phyloP scores from a whole-genome alignment of 2,113 vertebrate species.

The Oncorhynchus gorbuscha region DNA sequence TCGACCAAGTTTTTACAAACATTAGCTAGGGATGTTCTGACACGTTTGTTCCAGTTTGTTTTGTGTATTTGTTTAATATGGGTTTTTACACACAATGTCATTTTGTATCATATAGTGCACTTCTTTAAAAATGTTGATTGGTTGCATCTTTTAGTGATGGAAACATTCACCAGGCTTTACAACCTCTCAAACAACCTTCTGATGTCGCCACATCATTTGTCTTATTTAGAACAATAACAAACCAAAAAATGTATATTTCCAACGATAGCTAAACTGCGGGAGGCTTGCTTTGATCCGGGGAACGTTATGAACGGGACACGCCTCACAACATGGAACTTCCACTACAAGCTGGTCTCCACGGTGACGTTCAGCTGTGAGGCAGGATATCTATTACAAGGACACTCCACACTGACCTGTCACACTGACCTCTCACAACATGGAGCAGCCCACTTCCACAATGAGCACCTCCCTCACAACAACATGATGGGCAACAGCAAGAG shows the following conservation, averaged over 20 bases:
- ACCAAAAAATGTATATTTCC: conserved; percentile 26
- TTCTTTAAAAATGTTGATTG: neutral
- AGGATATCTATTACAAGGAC: conserved; percentile 93
- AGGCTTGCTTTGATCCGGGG: conserved; percentile 97
- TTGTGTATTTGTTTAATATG: neutral
- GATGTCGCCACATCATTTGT: too few species aligned
- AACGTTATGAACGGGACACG: conserved; percentile 97
- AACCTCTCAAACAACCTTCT: too few species aligned
- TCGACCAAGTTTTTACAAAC: too few species aligned
- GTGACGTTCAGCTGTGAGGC: conserved; percentile 97
- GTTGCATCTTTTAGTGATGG: neutral
- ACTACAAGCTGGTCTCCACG: conserved; percentile 97
- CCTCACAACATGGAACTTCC: conserved; percentile 90
- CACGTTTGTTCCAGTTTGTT: too few species aligned
- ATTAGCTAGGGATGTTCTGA: too few species aligned
- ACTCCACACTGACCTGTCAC: conserved; percentile 96
- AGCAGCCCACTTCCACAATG: too few species aligned
- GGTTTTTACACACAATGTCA: too few species aligned
- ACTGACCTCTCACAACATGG: too few species aligned
- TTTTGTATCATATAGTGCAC: too few species aligned
- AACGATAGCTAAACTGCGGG: conserved; percentile 90
- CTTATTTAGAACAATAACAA: neutral
- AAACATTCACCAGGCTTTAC: neutral
- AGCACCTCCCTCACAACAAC: too few species aligned
- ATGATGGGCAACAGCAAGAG: conserved; percentile 96